phyloP scores from a whole-genome alignment of 2,888 invertebrate genomes.

The Drosophila longiperda region DNA sequence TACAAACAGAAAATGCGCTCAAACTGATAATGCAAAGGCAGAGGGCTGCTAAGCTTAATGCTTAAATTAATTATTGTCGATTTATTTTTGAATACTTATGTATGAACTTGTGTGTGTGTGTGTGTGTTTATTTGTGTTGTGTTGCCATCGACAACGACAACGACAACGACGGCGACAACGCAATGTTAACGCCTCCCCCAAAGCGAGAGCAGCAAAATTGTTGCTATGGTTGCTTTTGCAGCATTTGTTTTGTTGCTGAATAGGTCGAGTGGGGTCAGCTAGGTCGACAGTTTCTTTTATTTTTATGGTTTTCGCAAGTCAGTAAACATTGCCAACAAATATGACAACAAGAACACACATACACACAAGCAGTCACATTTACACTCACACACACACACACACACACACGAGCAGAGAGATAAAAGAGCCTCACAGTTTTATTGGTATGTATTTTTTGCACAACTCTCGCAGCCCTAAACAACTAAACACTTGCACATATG shows the following conservation, averaged over 20 bases:
- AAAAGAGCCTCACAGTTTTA: constrained; percentile 12
- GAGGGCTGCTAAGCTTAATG: constrained; percentile 11
- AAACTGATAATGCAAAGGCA: constrained; percentile 35
- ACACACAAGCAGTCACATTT: constrained; percentile 6
- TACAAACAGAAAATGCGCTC: constrained; percentile 13
- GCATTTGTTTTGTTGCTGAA: constrained; percentile 4
- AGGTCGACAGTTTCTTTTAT: constrained; percentile 1
- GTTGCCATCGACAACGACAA: constrained; percentile 21
- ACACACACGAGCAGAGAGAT: constrained; percentile 3
- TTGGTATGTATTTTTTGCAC: constrained; percentile 5
- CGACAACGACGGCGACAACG: constrained; percentile 17
- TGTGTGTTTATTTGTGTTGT: constrained; percentile 8
- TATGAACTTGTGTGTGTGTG: background rate
- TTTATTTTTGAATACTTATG: constrained; percentile 42
- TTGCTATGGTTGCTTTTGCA: constrained; percentile 10
- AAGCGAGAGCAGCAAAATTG: constrained; percentile 18
- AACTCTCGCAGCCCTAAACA: constrained; percentile 4
- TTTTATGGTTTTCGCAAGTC: background rate
- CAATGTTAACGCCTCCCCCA: constrained; percentile 40
- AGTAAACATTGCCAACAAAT: constrained; percentile 7
- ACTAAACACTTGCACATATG: constrained; percentile 28
- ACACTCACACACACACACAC: background rate
- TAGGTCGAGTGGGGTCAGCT: constrained; percentile 17
- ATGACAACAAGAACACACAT: constrained; percentile 13
- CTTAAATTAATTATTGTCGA: constrained; percentile 51